Percentiles rank a stretch among this genome's conserved stretches.
Evolutionary conservation across 2,113 vertebrate species (phyloP).

Genomic region (Natator depressus): DNA sequence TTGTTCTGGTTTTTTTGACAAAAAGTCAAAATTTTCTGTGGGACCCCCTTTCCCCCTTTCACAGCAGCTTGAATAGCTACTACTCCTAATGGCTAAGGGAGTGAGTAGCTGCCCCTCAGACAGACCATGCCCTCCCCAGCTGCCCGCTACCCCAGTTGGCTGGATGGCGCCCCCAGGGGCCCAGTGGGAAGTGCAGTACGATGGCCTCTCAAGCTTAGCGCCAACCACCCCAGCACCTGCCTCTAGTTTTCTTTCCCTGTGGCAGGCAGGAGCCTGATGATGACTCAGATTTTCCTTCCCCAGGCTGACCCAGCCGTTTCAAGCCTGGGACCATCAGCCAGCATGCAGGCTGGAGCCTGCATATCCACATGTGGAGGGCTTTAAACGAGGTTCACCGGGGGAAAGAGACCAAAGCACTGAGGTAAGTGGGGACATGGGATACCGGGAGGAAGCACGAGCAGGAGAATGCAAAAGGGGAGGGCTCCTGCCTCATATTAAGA

Average conservation of each 20-base stretch:
- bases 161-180: not conserved
- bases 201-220: no score
- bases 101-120: not conserved
- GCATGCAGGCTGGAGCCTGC: not conserved
- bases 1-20: not conserved
- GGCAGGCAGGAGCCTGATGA: not conserved
- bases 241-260: not conserved
- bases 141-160: not conserved
- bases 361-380: not conserved
- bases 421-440: no score
- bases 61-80: not conserved
- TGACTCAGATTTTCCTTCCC: not conserved
- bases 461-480: no score
- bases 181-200: not conserved
- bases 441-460: no score
- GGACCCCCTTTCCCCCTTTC: not conserved
- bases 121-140: no score
- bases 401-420: no score
- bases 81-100: not conserved
- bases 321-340: not conserved
- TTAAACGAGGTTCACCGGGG: no score
- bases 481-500: no score
- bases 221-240: not conserved
- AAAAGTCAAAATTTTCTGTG: not conserved
- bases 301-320: not conserved